Conservation (phyloP, 35 echinoderm and acorn worm genomes). For the Apostichopus californicus region DNA sequence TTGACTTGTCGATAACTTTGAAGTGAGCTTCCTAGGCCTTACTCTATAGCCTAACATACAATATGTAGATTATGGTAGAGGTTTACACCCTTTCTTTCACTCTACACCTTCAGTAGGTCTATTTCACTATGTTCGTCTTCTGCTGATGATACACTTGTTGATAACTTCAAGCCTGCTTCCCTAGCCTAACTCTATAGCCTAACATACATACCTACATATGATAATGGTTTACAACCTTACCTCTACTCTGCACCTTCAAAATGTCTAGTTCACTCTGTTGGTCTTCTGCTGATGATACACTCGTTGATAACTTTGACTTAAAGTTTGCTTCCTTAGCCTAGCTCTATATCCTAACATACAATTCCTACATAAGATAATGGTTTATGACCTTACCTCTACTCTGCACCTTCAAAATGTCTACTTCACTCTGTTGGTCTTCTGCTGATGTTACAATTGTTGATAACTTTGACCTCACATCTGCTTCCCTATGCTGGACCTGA, state of each 20-base stretch:
- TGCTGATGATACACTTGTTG: conserved; percentile 49
- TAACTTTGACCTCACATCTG: conserved; percentile 69
- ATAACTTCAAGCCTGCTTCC: conserved; percentile 75
- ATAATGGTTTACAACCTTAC: neutral
- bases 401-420: conserved; percentile 73
- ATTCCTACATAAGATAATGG: neutral
- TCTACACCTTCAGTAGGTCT: conserved; percentile 66
- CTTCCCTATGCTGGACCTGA: conserved; percentile 79
- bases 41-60: no score
- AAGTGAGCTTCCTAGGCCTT: no score
- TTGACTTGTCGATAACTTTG: no score
- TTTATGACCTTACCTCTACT: conserved; percentile 49
- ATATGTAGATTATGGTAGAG: neutral
- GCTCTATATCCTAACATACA: no score
- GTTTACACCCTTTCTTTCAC: neutral
- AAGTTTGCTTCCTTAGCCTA: conserved; percentile 65
- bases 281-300: conserved; percentile 61
- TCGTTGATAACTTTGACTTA: conserved; percentile 56
- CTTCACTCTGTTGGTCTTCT: conserved; percentile 71
- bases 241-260: conserved; percentile 54
- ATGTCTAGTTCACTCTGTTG: conserved; percentile 71
- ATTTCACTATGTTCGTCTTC: conserved; percentile 72
- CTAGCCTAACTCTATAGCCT: neutral
- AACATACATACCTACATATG: neutral
- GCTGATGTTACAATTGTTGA: conserved; percentile 47